Base-by-base conservation (phyloP, 2,797 vertebrate species). In the Rhinoraja longicauda region DNA sequence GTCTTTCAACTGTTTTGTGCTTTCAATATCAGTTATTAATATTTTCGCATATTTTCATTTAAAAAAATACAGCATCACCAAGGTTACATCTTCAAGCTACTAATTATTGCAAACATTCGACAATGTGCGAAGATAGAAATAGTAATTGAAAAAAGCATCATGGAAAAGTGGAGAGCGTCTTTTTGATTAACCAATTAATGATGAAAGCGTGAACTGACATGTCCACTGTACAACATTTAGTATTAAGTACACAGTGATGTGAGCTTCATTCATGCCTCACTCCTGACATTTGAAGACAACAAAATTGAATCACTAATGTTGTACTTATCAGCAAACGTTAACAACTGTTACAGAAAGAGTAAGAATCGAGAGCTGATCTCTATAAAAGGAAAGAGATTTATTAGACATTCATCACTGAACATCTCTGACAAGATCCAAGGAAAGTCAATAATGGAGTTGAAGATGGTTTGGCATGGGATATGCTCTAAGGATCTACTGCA, bases 31-130 rank as follows among this genome's bases (percentile, higher is more conserved):
- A 84, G 45, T 1, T 8, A 21, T 79, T 39, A 84, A 59, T 84
- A 84, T 84, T 84, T 84, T 84, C 26, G 17, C 67, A 26, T 84
- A 84, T 13, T 84, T 84, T 84, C 39, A 82, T 57, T 21, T 82
- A 53, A 26, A 57, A 84, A 59, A 59, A 84, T 4, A 84, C 24
- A 59, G 21, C 81, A 59, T 36, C 12, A 59, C 17, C 4, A 17
- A 17, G 17, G 21, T 72, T 19, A 12, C 21, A 26, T 26, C 45
- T 57, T 21, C 81, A 84, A 29, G 10, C 26, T 59, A 9, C 26
- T 39, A 79, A 45, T 45, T 79, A 79, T 79, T 45, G 78, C 78
- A 19, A 29, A 84, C 39, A 45, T 24, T 79, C 79, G 39, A 21
- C 45, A 4, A 17, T 21, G 78, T 45, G 6, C 45, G 39, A 59